Evolutionary conservation across 92 coral and sea anemone genomes (phyloP).

Genomic region (Zoanthus sansibaricus): DNA sequence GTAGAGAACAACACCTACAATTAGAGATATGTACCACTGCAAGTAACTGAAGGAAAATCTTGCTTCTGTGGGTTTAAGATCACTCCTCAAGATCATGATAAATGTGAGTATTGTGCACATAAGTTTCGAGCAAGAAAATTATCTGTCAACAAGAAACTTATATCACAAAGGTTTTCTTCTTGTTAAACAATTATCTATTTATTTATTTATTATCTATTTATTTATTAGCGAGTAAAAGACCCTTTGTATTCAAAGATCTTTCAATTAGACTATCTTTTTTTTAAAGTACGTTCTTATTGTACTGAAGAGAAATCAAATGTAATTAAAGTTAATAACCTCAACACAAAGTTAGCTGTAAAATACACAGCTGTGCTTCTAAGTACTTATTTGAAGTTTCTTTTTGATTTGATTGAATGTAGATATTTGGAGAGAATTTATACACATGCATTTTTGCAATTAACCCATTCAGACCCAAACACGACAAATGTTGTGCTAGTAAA

Average conservation of each 20-base stretch:
- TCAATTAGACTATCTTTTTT: slow-evolving; percentile 15
- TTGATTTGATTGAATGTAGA: slow-evolving; percentile 21
- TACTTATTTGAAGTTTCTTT: slow-evolving; percentile 19
- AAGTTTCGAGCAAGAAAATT: slow-evolving; percentile 66
- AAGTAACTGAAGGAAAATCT: slow-evolving; percentile 23
- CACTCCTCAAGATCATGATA: slow-evolving; percentile 40
- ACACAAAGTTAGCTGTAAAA: slow-evolving; percentile 5
- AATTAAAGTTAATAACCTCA: slow-evolving; percentile 10
- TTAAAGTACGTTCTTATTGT: slow-evolving; percentile 19
- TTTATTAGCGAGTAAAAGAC: slow-evolving; percentile 13
- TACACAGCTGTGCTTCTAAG: slow-evolving; percentile 8
- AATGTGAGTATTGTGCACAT: slow-evolving; percentile 72
- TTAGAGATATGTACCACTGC: slow-evolving; percentile 29
- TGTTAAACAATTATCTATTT: neutral
- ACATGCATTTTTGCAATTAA: slow-evolving; percentile 19
- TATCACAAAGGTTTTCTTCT: slow-evolving; percentile 6
- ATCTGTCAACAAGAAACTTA: slow-evolving; percentile 25
- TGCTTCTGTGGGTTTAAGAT: slow-evolving; percentile 18
- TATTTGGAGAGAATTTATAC: slow-evolving; percentile 26
- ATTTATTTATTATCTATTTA: neutral
- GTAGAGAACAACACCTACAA: slow-evolving; percentile 11
- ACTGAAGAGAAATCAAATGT: slow-evolving; percentile 5
- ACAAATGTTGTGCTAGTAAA: slow-evolving; percentile 24
- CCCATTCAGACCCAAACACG: slow-evolving; percentile 6
- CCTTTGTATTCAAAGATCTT: slow-evolving; percentile 12